A percentile compares a stretch with the other conserved stretches of the same genome.
Evolutionary conservation across 1,140 invertebrate species (phyloP).

Genomic region (Drosophila melanica): DNA sequence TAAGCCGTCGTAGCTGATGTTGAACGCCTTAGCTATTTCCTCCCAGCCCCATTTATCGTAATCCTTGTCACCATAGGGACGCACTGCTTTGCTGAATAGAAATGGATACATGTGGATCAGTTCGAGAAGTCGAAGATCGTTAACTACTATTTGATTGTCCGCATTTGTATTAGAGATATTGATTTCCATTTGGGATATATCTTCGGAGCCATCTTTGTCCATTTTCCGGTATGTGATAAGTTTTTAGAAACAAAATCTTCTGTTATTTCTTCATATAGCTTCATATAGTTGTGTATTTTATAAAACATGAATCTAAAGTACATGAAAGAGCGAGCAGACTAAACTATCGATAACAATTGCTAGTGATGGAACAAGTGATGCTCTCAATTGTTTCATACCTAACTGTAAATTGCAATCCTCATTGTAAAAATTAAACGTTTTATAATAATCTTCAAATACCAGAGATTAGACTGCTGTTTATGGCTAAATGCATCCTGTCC

Average conservation of each 20-base stretch:
- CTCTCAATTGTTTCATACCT: not conserved
- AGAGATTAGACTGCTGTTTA: not conserved
- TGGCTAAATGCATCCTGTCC: no score
- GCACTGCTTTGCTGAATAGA: constrained; percentile 33
- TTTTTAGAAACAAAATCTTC: not conserved
- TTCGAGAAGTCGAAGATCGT: constrained; percentile 63
- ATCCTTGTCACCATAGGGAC: constrained; percentile 41
- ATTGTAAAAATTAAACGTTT: not conserved
- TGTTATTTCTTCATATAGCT: not conserved
- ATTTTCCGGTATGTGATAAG: not conserved
- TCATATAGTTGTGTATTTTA: not conserved
- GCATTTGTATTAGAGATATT: constrained; percentile 50
- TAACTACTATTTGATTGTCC: constrained; percentile 50
- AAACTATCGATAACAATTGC: constrained; percentile 6
- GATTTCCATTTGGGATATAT: constrained; percentile 27
- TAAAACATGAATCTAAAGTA: not conserved
- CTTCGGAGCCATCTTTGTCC: not conserved
- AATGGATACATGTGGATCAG: constrained; percentile 62
- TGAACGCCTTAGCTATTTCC: constrained; percentile 54
- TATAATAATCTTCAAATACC: not conserved
- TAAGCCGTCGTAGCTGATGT: constrained; percentile 43
- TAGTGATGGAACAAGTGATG: not conserved
- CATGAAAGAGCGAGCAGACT: not conserved
- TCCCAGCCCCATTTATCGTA: constrained; percentile 70
- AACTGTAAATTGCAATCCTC: not conserved